Percentiles rank a stretch among this genome's conserved stretches.
These are phyloP conservation scores for Saturnia japonica DNA, from an alignment of 2,888 invertebrate genomes.

Conservation along the genomic window DNA sequence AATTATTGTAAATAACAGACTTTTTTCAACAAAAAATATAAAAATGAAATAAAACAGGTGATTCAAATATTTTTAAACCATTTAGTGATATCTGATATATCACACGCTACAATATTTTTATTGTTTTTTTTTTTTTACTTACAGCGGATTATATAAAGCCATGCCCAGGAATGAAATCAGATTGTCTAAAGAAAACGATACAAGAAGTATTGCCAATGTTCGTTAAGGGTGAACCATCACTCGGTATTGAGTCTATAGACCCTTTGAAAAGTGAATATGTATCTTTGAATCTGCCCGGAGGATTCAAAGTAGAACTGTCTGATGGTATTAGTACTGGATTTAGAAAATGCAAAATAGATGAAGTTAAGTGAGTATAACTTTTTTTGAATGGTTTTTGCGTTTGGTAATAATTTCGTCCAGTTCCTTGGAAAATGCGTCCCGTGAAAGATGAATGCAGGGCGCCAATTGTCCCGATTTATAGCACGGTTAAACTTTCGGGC, in stretches of 20 bases:
- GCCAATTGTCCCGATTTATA: too few relatives aligned
- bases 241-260: constrained; percentile 50
- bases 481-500: too few relatives aligned
- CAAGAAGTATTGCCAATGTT: constrained; percentile 56
- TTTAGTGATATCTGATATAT: background rate
- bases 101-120: constrained; percentile 4
- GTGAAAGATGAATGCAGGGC: too few relatives aligned
- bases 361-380: constrained; percentile 50
- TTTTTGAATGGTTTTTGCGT: too few relatives aligned
- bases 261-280: constrained; percentile 48
- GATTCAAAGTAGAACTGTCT: constrained; percentile 50
- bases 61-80: too few relatives aligned
- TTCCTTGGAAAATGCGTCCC: too few relatives aligned
- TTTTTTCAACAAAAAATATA: too few relatives aligned
- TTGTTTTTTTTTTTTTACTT: constrained; percentile 28
- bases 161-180: constrained; percentile 52
- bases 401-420: too few relatives aligned
- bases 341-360: constrained; percentile 59
- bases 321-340: constrained; percentile 59
- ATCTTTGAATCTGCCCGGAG: constrained; percentile 52
- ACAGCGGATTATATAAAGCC: constrained; percentile 51
- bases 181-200: constrained; percentile 55
- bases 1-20: background rate
- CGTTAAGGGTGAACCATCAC: constrained; percentile 54
- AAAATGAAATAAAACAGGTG: too few relatives aligned